Base-by-base conservation (phyloP, 2,113 vertebrate species). In the Corapipo altera region DNA sequence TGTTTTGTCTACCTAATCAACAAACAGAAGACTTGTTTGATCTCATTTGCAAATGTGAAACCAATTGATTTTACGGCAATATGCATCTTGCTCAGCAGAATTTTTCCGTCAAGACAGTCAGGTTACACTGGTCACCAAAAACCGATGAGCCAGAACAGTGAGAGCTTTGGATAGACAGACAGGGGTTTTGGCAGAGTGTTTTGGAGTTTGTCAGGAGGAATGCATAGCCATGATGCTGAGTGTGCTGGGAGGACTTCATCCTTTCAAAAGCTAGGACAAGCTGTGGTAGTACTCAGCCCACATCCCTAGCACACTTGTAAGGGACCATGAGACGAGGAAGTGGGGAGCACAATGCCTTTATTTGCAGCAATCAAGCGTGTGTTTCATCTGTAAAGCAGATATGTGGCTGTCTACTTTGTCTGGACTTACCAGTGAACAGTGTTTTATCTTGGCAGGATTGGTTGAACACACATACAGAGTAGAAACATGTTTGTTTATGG, bases 21-120 rank as follows among this genome's bases (percentile, higher is more conserved):
- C 30, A 48, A 89, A 58, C 35, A 77, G 35, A 4, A 1, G 57
- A 78, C 16, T 81, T 71, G 24, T 74, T 81, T 59, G 51, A 62
- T 89, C 93, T 80, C 39, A 77, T 92, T 93, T 91, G 37, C 84
- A 81, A 92, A 86, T 39, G 48, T 83, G 83, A 91, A 88, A 57
- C 93, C 48, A 81, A 74, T 91, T 81, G 66, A 67, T 97, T 86
- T 93, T 80, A 74, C 0, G 7, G 80, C 66, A 75, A 71, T 91
- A 51, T 2, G 39, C 54, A 33, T 13, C 73, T 93, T 77, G 66
- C 65, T 88, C 49, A 71, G 85, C 51, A 22, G 54, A 58, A 66
- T 41, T 88, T 79, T 80, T 65, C 66, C 43, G 32, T 32, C 27
- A n/a, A 76, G 87, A 69, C 62, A 75, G 55, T 79, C 65, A 57